Evolutionary conservation across 2,797 vertebrate species (phyloP), one percentile per base, ranked within the genome.

Genomic region (Cyclura pinguis): DNA sequence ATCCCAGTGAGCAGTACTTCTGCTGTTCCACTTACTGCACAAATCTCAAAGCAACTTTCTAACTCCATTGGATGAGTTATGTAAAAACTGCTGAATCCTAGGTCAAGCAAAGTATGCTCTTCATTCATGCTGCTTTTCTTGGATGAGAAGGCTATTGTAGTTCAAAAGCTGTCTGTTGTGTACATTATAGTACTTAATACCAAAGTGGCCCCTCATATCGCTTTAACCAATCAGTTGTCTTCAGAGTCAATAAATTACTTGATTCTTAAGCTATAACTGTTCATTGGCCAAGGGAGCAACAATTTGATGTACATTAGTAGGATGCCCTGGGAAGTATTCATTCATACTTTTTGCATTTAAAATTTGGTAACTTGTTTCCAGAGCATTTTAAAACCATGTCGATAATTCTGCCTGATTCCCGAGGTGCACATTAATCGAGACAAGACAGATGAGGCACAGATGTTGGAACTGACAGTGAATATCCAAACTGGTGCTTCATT

Each of bases 301-400:
- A 67, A 89, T 92, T 59, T 38, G n/a, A 4, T 86, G 18, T 89
- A 3, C 85, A 38, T 88, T 83, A 77, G 67, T 57, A 35, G 69
- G 69, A 67, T 50, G 62, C 59, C 69, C 52, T 55, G 2, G 80
- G 62, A 27, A 0, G 55, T 76, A 16, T 82, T 86, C 82, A 1
- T 87, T 90, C 82, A 22, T 77, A n/a, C 9, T 89, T 92, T 50
- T 4, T 2, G 87, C 32, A 62, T 91, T 86, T 2, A 91, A 90
- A 88, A 10, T 22, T 92, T 90, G 73, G 55, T 82, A 93, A 73
- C 52, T 91, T 85, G 86, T 88, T 89, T 91, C 16, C 9, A 29
- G 89, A 88, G 73, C 59, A 72, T 84, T 92, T 90, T 88, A 93
- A 92, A 93, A 85, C n/a, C n/a, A 87, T 32, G 76, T 67, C 69